Evolutionary conservation across 2,113 vertebrate genomes (phyloP), one percentile per base, ranked within the genome.

Genomic region (Microcebus jonahi): DNA sequence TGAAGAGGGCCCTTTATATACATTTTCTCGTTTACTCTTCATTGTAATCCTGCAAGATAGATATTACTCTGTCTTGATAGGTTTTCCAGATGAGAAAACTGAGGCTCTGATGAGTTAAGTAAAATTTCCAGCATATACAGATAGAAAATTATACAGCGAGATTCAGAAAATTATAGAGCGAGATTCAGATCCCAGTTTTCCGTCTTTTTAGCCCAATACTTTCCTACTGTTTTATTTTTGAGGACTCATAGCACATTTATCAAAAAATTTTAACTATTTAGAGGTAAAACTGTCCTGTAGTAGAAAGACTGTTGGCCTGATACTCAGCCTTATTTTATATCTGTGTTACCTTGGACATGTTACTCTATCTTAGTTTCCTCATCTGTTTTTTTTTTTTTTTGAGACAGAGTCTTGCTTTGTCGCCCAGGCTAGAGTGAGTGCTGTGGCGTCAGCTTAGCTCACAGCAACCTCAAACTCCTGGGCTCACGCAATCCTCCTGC

Each of bases 21-120:
- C 59, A 34, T 86, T n/a, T 86, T 81, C 42, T 94, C n/a, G 65
- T 76, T 94, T 90, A 76, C 17, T 96, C 50, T 86, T 93, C 27
- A 59, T 27, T 65, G 6, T 77, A 88, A 88, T 29, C 48, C 39
- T 81, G 25, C 11, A 67, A 48, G 29, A 10, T 80, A 80, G 39
- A 53, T 94, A 10, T 20, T 87, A 2, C 77, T 77, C 55, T 48
- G 31, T 20, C 39, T 48, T 48, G 2, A 48, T 11, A 48, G 11
- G 31, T 91, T 92, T 91, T 65, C 31, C 20, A 88, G 13, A 53
- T 57, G 27, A 79, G 63, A 89, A 95, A 90, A 91, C 48, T 45
- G 50, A 77, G 57, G 23, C 39, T 89, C 31, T 85, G 55, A 88
- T 39, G 88, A 55, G 8, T 68, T 89, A 92, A 87, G 50, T 83